Evolutionary conservation across 2,888 invertebrate species (phyloP).

Genomic region (Acleris cristana): DNA sequence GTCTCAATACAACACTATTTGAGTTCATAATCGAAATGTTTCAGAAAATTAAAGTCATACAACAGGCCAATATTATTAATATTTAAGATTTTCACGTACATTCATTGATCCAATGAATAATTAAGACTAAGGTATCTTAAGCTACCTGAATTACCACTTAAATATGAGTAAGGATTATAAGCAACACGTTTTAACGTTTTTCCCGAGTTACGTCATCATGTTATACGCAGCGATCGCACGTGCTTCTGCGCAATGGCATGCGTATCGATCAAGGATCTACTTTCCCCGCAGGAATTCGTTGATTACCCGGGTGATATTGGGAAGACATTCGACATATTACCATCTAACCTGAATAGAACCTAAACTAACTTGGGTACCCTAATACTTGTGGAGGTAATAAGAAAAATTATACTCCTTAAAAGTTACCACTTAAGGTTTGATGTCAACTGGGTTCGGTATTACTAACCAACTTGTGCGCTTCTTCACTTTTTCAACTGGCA

Average conservation of each 20-base stretch:
- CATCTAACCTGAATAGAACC: background rate
- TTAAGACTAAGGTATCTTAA: too few relatives aligned
- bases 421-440: too few relatives aligned
- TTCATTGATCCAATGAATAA: too few relatives aligned
- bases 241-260: slow-evolving; percentile 7
- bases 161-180: background rate
- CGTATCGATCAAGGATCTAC: slow-evolving; percentile 35
- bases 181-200: background rate
- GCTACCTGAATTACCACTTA: background rate
- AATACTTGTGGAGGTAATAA: background rate
- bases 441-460: too few relatives aligned
- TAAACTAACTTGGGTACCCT: background rate
- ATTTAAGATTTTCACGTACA: too few relatives aligned
- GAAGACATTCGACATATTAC: background rate
- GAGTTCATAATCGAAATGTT: too few relatives aligned
- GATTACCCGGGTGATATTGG: slow-evolving; percentile 12
- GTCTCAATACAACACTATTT: too few relatives aligned
- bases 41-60: too few relatives aligned
- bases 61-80: too few relatives aligned
- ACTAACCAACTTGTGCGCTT: too few relatives aligned
- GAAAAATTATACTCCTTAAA: too few relatives aligned
- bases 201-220: slow-evolving; percentile 12
- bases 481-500: too few relatives aligned
- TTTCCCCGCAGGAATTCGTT: slow-evolving; percentile 36
- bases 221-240: slow-evolving; percentile 11